Evolutionary conservation across 92 coral and sea anemone genomes (phyloP).

Genomic region (Epizoanthus scotinus): DNA sequence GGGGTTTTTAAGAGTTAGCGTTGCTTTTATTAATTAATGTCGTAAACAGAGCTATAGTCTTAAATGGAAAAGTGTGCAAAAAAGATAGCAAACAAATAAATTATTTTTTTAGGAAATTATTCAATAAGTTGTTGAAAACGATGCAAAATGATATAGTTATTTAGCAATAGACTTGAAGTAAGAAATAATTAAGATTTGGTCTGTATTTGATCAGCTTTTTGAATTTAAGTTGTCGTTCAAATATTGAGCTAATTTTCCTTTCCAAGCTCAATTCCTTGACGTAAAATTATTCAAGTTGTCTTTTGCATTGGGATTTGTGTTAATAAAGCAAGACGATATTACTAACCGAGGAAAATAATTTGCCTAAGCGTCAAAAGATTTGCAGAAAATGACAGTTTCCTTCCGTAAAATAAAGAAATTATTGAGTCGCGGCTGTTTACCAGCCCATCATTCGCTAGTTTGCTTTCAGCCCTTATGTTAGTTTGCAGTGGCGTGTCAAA

Average conservation of each 20-base stretch:
- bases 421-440: conserved; percentile 12
- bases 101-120: conserved; percentile 37
- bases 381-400: conserved; percentile 21
- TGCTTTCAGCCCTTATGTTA: conserved; percentile 7
- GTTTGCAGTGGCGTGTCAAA: conserved; percentile 32
- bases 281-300: conserved; percentile 21
- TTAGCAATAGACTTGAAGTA: conserved; percentile 35
- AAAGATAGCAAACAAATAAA: conserved; percentile 26
- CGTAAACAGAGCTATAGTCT: not conserved
- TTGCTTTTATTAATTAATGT: conserved; percentile 13
- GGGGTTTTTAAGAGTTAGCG: not conserved
- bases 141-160: conserved; percentile 45
- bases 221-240: conserved; percentile 33
- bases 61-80: not conserved
- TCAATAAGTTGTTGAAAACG: conserved; percentile 39
- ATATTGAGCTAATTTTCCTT: conserved; percentile 25
- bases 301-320: conserved; percentile 3
- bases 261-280: conserved; percentile 15
- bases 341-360: not conserved
- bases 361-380: conserved; percentile 11
- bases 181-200: conserved; percentile 34
- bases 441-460: conserved; percentile 1
- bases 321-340: not conserved
- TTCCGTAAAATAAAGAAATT: conserved; percentile 28
- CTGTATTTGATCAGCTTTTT: conserved; percentile 40